A percentile compares a stretch with the other conserved stretches of the same genome.
Evolutionary conservation across 2,113 vertebrate species (phyloP).

Genomic region (Pionites leucogaster): DNA sequence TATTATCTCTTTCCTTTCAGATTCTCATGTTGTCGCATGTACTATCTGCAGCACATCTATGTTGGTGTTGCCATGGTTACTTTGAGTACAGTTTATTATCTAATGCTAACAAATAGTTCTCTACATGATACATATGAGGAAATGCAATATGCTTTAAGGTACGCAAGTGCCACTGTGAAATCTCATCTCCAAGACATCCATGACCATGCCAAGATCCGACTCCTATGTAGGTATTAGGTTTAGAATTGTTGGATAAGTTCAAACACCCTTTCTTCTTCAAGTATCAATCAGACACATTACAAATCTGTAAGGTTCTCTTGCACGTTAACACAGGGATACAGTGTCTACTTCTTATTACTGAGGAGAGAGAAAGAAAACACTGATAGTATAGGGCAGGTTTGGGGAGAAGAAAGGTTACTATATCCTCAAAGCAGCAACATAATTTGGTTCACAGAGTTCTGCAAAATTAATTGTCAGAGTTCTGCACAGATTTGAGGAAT

Average conservation of each 20-base stretch:
- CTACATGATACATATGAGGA: not conserved
- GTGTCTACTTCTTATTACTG: not conserved
- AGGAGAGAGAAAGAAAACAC: not conserved
- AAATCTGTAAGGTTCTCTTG: not conserved
- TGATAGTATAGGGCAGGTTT: not conserved
- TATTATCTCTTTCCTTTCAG: not conserved
- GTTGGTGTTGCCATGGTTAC: slow-evolving; percentile 17
- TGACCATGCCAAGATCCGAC: not conserved
- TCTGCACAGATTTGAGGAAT: not conserved
- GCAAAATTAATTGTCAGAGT: not conserved
- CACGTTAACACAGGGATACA: not conserved
- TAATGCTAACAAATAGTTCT: not conserved
- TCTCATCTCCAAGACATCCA: not conserved
- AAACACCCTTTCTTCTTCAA: not conserved
- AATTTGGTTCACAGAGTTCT: not conserved
- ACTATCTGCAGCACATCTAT: not conserved
- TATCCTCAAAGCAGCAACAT: not conserved
- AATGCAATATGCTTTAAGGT: not conserved
- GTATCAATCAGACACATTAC: not conserved
- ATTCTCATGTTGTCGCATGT: not conserved
- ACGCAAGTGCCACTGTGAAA: not conserved
- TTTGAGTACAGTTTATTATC: not conserved
- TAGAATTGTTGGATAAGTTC: not conserved
- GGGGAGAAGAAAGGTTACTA: not conserved
- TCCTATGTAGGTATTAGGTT: not conserved